Evolutionary conservation across 2,113 vertebrate species (phyloP).

Genomic region (Maccullochella peelii): DNA sequence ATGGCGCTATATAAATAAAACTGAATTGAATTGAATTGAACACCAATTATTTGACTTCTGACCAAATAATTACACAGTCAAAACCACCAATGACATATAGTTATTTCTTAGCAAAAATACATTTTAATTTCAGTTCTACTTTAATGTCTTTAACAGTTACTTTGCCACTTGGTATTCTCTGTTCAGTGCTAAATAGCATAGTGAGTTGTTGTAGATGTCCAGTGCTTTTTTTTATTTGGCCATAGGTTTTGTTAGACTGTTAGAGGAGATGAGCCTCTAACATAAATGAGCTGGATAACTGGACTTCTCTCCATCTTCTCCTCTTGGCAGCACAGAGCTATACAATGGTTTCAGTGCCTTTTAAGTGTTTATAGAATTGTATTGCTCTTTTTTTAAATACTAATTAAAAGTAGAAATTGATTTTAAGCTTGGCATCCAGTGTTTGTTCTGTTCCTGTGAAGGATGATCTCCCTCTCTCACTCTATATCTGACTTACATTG

Average conservation of each 20-base stretch:
- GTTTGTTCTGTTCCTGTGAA: not conserved
- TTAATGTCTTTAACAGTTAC: not conserved
- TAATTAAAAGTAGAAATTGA: slow-evolving; percentile 16
- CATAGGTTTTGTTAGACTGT: not conserved
- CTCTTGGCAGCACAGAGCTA: not conserved
- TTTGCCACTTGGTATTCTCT: not conserved
- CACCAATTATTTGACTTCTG: not conserved
- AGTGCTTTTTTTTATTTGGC: not conserved
- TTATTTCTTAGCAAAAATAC: not conserved
- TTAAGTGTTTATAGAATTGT: slow-evolving; percentile 11
- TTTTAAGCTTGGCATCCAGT: not conserved
- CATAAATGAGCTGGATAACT: not conserved
- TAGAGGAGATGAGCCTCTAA: not conserved
- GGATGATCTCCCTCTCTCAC: not conserved
- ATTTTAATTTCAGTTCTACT: not conserved
- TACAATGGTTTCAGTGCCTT: not conserved
- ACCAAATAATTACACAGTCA: slow-evolving; percentile 3
- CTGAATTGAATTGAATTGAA: no score
- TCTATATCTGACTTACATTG: not conserved
- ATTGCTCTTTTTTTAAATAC: slow-evolving; percentile 1
- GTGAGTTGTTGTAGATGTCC: not conserved
- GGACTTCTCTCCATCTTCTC: not conserved
- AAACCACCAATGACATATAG: not conserved
- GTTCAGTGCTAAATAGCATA: not conserved
- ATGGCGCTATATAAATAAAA: no score